Evolutionary conservation across 2,113 vertebrate genomes (phyloP).

Genomic region (Cairina moschata): DNA sequence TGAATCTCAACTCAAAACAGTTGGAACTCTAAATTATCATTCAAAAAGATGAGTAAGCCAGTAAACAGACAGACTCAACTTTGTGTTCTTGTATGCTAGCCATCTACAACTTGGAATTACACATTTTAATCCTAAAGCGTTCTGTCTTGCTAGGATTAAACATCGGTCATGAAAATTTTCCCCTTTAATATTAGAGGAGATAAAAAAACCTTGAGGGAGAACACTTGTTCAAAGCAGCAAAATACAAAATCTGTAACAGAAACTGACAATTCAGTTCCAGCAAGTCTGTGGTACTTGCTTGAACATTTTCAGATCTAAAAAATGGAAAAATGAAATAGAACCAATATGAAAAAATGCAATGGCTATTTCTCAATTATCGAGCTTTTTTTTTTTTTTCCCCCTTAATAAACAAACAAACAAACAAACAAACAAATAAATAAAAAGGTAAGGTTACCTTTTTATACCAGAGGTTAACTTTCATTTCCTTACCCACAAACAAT

Average conservation of each 20-base stretch:
- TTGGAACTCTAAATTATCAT: slow-evolving; percentile 65
- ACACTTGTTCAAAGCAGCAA: not conserved
- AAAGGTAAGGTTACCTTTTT: not conserved
- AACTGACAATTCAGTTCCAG: not conserved
- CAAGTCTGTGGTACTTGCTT: not conserved
- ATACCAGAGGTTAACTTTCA: not conserved
- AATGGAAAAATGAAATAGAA: not conserved
- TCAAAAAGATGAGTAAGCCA: slow-evolving; percentile 65
- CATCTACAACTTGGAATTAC: slow-evolving; percentile 53
- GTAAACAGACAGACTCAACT: slow-evolving; percentile 67
- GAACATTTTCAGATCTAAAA: not conserved
- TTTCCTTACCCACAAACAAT: not conserved
- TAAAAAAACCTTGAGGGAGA: slow-evolving; percentile 3
- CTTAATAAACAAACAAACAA: not conserved
- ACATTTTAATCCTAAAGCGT: slow-evolving; percentile 45
- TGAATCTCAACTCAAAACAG: slow-evolving; percentile 69
- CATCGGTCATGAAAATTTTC: not conserved
- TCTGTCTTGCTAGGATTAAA: slow-evolving; percentile 24
- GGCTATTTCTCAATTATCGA: not conserved
- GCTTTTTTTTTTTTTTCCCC: not conserved
- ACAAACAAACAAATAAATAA: not conserved
- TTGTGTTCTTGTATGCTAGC: slow-evolving; percentile 60
- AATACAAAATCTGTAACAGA: slow-evolving; percentile 10
- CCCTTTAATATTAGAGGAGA: slow-evolving; percentile 6
- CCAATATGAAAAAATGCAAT: not conserved